phyloP scores from a whole-genome alignment of 1,140 invertebrate genomes.

The Pseudomyrmex cubaensis region DNA sequence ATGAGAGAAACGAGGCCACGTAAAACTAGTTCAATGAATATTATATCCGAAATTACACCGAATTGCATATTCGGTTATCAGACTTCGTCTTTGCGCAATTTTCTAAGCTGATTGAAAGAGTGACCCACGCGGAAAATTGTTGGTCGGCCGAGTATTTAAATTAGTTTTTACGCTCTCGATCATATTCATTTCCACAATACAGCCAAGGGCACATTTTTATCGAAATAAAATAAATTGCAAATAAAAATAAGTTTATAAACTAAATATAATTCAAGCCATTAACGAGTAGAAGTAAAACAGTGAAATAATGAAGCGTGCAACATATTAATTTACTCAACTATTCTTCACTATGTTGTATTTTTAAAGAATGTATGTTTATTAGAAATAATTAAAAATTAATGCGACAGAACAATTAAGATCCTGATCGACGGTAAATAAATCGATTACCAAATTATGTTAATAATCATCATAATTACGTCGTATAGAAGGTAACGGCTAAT shows the following conservation, averaged over 20 bases:
- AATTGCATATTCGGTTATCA: slow-evolving; percentile 15
- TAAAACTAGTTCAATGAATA: slow-evolving; percentile 37
- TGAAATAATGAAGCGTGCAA: no score
- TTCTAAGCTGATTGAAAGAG: slow-evolving; percentile 5
- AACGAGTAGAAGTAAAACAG: no score
- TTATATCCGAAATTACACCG: slow-evolving; percentile 16
- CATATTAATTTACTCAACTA: no score
- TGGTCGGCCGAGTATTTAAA: slow-evolving; percentile 14
- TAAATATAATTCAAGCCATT: neutral
- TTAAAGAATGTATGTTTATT: neutral
- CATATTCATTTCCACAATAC: neutral
- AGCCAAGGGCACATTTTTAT: neutral
- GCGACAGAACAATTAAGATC: neutral
- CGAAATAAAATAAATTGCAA: neutral
- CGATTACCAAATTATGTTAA: slow-evolving; percentile 21
- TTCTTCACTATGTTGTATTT: no score
- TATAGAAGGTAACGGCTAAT: slow-evolving; percentile 61
- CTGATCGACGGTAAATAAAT: neutral
- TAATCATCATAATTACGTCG: neutral
- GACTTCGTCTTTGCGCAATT: slow-evolving; percentile 21
- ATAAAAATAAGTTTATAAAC: neutral
- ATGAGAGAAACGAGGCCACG: neutral
- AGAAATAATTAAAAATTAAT: slow-evolving; percentile 1
- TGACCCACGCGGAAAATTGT: slow-evolving; percentile 22
- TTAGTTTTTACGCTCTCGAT: neutral